These are phyloP conservation scores for Mamestra configurata DNA, from an alignment of 1,140 invertebrate genomes.

Conservation along the genomic window DNA sequence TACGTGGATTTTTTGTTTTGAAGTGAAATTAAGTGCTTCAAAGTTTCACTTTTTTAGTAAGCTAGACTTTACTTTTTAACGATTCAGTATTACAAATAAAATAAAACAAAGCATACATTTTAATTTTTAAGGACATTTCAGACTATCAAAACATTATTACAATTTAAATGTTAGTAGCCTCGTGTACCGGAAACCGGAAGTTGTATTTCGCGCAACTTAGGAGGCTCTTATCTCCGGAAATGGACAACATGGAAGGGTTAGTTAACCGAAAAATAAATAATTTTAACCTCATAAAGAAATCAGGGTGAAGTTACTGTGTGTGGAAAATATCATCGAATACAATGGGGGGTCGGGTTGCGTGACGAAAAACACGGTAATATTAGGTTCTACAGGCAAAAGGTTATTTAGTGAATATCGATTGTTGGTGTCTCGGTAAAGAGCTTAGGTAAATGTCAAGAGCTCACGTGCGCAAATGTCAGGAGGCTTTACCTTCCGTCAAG, in stretches of 20 bases:
- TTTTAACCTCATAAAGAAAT: neutral
- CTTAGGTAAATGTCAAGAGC: conserved; percentile 75
- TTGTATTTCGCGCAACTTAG: neutral
- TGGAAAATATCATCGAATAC: conserved; percentile 37
- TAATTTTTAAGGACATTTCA: neutral
- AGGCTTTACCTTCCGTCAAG: conserved; percentile 52
- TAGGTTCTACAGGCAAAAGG: conserved; percentile 69
- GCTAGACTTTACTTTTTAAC: neutral
- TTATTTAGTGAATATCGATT: conserved; percentile 77
- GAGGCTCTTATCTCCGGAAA: neutral
- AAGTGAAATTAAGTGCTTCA: neutral
- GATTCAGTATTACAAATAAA: neutral
- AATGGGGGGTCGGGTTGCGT: conserved; percentile 23
- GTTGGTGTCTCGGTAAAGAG: conserved; percentile 60
- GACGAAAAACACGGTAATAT: conserved; percentile 14
- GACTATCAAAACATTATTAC: neutral
- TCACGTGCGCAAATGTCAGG: conserved; percentile 81
- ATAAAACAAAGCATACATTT: neutral
- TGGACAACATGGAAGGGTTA: conserved; percentile 8
- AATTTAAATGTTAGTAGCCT: neutral
- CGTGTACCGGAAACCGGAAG: neutral
- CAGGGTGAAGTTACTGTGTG: neutral
- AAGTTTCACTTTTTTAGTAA: neutral
- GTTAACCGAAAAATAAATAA: neutral
- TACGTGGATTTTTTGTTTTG: conserved; percentile 1